These are phyloP conservation scores for Lasius fuliginosus DNA, from an alignment of 2,888 invertebrate genomes.

Conservation along the genomic window DNA sequence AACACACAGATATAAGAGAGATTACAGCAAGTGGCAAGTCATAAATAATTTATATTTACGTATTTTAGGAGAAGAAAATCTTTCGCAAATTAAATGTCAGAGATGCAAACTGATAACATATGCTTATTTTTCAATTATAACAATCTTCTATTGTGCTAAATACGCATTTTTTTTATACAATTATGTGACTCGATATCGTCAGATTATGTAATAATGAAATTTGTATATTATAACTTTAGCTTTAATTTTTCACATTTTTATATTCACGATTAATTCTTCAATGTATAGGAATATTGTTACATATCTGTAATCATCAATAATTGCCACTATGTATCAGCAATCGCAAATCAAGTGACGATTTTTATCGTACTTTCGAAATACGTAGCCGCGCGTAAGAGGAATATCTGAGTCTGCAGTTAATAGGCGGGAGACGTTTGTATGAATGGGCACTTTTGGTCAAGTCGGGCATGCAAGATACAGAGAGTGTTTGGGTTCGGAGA, in stretches of 20 bases:
- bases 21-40: neutral
- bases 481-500: too few relatives aligned
- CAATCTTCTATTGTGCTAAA: constrained; percentile 2
- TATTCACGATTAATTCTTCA: too few relatives aligned
- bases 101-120: neutral
- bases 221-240: too few relatives aligned
- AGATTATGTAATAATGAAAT: neutral
- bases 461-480: constrained; percentile 51
- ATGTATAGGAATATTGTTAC: too few relatives aligned
- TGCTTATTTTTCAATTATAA: neutral
- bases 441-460: constrained; percentile 61
- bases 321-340: neutral
- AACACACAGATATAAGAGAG: neutral
- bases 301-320: neutral
- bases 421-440: too few relatives aligned
- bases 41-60: too few relatives aligned
- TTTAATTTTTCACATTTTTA: too few relatives aligned
- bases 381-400: neutral
- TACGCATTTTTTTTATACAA: constrained; percentile 43
- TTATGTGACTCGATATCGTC: neutral
- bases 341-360: neutral
- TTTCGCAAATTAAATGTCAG: too few relatives aligned
- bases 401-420: too few relatives aligned
- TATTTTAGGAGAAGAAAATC: too few relatives aligned
- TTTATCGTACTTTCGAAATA: constrained; percentile 1